These are phyloP conservation scores for Callinectes sapidus DNA, from an alignment of 2,888 invertebrate species.

Conservation along the genomic window DNA sequence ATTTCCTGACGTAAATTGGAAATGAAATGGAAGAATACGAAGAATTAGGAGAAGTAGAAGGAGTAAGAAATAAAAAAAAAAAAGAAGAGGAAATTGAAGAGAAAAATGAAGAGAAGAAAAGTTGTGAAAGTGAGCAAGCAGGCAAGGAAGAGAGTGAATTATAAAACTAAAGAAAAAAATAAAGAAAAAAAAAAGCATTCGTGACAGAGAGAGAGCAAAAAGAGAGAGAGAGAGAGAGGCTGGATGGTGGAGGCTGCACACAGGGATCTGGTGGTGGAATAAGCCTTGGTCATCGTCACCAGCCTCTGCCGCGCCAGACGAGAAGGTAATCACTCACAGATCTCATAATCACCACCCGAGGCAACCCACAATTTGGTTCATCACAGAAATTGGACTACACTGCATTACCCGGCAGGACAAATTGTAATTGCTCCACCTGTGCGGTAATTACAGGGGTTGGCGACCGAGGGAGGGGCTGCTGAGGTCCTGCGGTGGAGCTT, in stretches of 20 bases:
- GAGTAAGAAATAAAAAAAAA: not conserved
- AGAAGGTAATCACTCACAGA: slow-evolving; percentile 20
- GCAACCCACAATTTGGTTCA: slow-evolving; percentile 38
- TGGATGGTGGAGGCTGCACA: not conserved
- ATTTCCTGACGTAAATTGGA: not conserved
- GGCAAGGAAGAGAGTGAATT: not conserved
- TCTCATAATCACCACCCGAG: slow-evolving; percentile 8
- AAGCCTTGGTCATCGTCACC: not conserved
- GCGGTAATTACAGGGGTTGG: slow-evolving; percentile 43
- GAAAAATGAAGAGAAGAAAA: not conserved
- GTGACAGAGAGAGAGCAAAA: slow-evolving; percentile 33
- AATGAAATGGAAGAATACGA: not conserved
- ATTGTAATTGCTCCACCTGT: slow-evolving; percentile 45
- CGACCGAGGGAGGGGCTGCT: not conserved
- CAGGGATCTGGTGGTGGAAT: not conserved
- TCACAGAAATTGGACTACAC: slow-evolving; percentile 45
- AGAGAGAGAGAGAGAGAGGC: slow-evolving; percentile 39
- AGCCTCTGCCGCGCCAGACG: not conserved
- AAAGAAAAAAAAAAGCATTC: not conserved
- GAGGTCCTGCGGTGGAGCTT: not conserved
- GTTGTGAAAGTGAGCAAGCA: not conserved
- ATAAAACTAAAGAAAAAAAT: not conserved
- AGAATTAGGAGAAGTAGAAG: not conserved
- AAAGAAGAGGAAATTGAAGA: not conserved
- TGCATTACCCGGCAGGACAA: slow-evolving; percentile 50